Percentiles rank a stretch among this genome's conserved stretches.
These are phyloP conservation scores for Zaprionus inermis DNA, from an alignment of 1,140 invertebrate genomes.

Conservation along the genomic window DNA sequence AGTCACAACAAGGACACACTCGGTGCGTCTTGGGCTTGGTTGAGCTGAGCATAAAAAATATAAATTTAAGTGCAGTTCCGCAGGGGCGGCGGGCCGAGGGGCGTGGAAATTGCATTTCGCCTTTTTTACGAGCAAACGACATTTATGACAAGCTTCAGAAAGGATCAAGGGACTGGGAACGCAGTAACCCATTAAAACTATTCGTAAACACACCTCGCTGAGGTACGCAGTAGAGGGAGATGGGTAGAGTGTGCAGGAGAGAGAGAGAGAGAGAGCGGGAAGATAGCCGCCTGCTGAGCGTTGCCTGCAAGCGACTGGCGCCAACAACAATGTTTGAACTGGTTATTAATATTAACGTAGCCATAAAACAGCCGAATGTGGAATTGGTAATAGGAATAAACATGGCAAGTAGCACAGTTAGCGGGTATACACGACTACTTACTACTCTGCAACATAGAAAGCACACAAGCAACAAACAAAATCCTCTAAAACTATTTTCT, in stretches of 20 bases:
- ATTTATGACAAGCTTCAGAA: slow-evolving; percentile 68
- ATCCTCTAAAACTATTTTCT: no score
- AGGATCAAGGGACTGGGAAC: slow-evolving; percentile 21
- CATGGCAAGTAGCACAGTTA: not conserved
- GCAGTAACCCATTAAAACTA: slow-evolving; percentile 82
- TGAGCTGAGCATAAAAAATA: slow-evolving; percentile 61
- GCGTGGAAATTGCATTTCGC: slow-evolving; percentile 76
- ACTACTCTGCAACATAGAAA: not conserved
- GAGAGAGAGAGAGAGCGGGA: not conserved
- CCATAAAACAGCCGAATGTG: slow-evolving; percentile 36
- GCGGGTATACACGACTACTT: not conserved
- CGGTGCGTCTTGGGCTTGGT: slow-evolving; percentile 54
- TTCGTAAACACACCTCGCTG: slow-evolving; percentile 72
- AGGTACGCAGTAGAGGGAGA: slow-evolving; percentile 6
- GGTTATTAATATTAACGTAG: slow-evolving; percentile 74
- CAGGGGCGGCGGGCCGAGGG: slow-evolving; percentile 24
- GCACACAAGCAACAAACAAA: no score
- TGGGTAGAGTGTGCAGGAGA: not conserved
- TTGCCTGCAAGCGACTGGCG: slow-evolving; percentile 48
- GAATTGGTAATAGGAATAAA: slow-evolving; percentile 46
- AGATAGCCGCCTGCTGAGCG: slow-evolving; percentile 24
- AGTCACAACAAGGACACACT: slow-evolving; percentile 47
- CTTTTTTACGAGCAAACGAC: slow-evolving; percentile 79
- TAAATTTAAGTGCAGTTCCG: slow-evolving; percentile 68
- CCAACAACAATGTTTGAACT: slow-evolving; percentile 62